phyloP scores from a whole-genome alignment of 2,113 vertebrate species.

The Buteo buteo region DNA sequence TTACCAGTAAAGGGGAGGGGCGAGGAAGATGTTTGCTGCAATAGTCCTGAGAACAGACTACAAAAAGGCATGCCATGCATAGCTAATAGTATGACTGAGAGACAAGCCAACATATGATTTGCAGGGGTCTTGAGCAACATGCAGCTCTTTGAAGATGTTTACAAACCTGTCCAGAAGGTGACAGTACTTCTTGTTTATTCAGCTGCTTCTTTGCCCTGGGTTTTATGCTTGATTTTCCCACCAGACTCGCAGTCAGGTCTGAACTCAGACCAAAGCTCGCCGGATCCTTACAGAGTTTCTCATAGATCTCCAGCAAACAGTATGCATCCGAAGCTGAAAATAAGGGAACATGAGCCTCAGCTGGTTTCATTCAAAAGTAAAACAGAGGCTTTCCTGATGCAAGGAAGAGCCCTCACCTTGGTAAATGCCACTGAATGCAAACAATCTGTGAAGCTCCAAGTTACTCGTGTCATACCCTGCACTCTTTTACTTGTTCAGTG shows the following conservation, averaged over 20 bases:
- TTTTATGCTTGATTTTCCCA: not conserved
- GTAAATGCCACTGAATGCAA: not conserved
- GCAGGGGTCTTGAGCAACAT: slow-evolving; percentile 35
- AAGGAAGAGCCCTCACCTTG: not conserved
- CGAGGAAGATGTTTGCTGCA: not conserved
- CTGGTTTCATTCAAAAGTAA: not conserved
- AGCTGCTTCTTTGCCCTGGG: slow-evolving; percentile 45
- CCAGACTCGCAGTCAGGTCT: slow-evolving; percentile 50
- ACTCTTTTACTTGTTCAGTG: not conserved
- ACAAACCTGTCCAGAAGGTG: slow-evolving; percentile 37
- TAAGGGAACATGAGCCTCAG: not conserved
- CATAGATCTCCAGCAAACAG: slow-evolving; percentile 84
- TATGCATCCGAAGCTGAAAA: slow-evolving; percentile 75
- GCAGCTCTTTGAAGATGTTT: slow-evolving; percentile 28
- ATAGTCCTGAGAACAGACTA: not conserved
- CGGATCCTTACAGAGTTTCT: slow-evolving; percentile 70
- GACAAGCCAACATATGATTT: not conserved
- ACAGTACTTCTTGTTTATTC: not conserved
- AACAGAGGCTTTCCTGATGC: not conserved
- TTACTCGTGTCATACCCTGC: not conserved
- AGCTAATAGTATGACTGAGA: not conserved
- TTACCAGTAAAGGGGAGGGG: not conserved
- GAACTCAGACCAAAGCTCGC: slow-evolving; percentile 65
- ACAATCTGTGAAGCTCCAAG: not conserved
- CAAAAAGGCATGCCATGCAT: not conserved